Evolutionary conservation across 2,888 invertebrate species (phyloP), one percentile per base, ranked within the genome.

Genomic region (Melanostoma mellinum): DNA sequence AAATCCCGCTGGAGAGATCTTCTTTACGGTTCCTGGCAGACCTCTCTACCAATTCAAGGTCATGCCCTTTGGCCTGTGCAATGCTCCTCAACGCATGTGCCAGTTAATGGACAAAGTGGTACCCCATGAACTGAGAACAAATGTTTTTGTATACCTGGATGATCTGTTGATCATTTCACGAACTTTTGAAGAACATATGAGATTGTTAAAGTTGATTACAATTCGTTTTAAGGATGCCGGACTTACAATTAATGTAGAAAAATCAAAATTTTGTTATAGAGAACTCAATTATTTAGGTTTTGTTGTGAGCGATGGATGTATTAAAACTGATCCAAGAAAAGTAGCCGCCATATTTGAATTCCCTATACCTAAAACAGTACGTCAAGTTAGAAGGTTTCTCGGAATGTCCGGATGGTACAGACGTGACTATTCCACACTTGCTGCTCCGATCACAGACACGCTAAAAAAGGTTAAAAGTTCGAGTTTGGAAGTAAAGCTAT

Each of bases 381-480:
- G 71, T 20, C 76, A 85, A 53, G 63, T 85, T 1, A 38, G 77
- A 6, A 33, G 85, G 4, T 86, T 87, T 46, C 42, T 86, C 3
- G 85, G 85, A 9, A 86, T 82, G 75, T 68, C 81, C 1, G 85
- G 86, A 4, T 86, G 85, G 76, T 85, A 84, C 20, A 20, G 20
- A 20, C 20, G 20, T 20, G 75, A 81, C 36, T 85, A 55, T 61
- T 79, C 86, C 6, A 9, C 73, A 3, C 9, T 85, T 3, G 75
- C 85, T 3, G 65, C 79, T 0, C 79, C 81, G 2, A 55, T 86
- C 33, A 82, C 85, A 1, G 60, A 86, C 20, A 20, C 20, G 20
- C 20, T 20, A 20, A 20, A 20, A 20, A 20, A 20, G 20, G 20
- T 20, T 1, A 20, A 20, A 20, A 20, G 20, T 20, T 20, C 20